Conservation (phyloP, 2,113 vertebrate genomes). For the Corapipo altera region DNA sequence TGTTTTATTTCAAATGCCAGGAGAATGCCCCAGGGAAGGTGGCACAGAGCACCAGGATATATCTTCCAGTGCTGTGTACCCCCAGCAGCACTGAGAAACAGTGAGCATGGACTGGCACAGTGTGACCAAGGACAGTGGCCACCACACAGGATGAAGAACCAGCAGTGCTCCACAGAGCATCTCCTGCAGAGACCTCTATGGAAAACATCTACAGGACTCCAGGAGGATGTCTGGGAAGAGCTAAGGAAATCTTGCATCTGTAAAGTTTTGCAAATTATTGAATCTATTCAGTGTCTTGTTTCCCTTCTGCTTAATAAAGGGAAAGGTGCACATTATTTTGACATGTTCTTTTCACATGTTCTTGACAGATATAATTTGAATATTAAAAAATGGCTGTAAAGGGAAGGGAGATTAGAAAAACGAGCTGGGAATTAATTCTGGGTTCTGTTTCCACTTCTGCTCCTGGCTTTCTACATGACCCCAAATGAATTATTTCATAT, state of each 20-base stretch:
- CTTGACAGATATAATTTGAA: not conserved
- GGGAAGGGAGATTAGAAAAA: not conserved
- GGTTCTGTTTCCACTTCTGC: not conserved
- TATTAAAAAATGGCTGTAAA: not conserved
- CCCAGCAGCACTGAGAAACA: not conserved
- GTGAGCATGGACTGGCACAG: not conserved
- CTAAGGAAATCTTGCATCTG: not conserved
- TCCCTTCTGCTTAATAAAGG: not conserved
- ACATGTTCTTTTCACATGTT: not conserved
- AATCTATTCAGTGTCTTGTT: not conserved
- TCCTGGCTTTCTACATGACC: not conserved
- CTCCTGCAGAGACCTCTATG: accelerated
- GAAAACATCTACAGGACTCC: not conserved
- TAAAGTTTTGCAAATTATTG: not conserved
- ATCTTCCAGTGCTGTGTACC: not conserved
- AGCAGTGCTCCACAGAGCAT: not conserved
- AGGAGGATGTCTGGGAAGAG: not conserved
- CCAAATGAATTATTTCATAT: not conserved
- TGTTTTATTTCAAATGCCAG: not conserved
- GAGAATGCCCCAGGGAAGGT: not conserved
- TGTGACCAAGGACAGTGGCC: not conserved
- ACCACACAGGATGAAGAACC: not conserved
- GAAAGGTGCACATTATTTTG: not conserved
- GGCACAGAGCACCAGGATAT: not conserved
- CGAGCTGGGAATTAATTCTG: not conserved